These are phyloP conservation scores for Apis florea DNA, from an alignment of 1,140 invertebrate species.

Conservation along the genomic window DNA sequence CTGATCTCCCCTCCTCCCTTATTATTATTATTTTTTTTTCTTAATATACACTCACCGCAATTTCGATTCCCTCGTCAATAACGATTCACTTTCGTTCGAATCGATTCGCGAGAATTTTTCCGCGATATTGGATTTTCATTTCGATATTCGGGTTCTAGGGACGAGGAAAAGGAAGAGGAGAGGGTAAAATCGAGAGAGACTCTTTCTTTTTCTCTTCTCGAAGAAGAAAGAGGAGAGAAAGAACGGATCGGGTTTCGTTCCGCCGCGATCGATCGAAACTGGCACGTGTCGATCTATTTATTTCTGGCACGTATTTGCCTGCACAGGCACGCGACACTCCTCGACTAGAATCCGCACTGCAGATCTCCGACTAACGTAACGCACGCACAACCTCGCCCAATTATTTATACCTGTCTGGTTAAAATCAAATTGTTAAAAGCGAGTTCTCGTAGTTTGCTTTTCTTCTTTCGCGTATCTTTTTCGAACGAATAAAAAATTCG, in stretches of 20 bases:
- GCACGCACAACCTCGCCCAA: too few species aligned
- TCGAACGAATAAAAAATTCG: too few species aligned
- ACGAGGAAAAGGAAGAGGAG: not conserved
- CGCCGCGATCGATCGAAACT: not conserved
- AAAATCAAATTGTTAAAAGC: too few species aligned
- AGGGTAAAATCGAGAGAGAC: not conserved
- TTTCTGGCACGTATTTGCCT: conserved; percentile 20
- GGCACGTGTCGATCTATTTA: conserved; percentile 17
- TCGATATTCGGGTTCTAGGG: not conserved
- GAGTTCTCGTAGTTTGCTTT: too few species aligned
- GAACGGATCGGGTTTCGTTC: not conserved
- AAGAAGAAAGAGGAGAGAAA: not conserved
- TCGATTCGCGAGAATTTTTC: not conserved
- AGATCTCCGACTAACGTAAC: not conserved
- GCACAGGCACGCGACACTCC: not conserved
- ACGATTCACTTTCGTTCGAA: not conserved
- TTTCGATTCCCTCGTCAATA: not conserved
- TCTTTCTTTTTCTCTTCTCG: not conserved
- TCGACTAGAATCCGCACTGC: conserved; percentile 26
- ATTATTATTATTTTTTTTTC: conserved; percentile 16
- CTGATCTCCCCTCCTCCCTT: not conserved
- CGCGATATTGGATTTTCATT: too few species aligned
- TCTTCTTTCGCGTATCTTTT: too few species aligned
- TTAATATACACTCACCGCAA: not conserved
- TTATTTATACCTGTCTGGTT: too few species aligned